These are phyloP conservation scores for Coendou prehensilis DNA, from an alignment of 2,797 vertebrate species.

Conservation along the genomic window DNA sequence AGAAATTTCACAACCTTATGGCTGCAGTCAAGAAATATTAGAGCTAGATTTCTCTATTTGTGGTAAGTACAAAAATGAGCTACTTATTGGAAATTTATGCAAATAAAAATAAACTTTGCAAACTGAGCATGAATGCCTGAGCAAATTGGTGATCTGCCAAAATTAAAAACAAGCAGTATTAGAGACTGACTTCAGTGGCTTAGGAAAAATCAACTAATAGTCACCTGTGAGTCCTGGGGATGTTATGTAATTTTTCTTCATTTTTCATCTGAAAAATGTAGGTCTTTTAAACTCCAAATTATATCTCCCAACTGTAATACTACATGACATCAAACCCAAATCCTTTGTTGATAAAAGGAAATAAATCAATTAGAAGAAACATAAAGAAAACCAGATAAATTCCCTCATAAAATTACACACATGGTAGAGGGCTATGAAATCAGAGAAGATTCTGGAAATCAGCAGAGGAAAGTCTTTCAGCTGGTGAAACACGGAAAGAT, in stretches of 20 bases:
- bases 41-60: not conserved
- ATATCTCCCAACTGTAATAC: not conserved
- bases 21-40: not conserved
- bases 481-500: not conserved
- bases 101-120: not conserved
- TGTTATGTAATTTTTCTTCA: not conserved
- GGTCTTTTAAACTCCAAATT: not conserved
- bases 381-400: not conserved
- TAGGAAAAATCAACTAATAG: not conserved
- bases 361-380: not conserved
- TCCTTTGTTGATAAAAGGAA: not conserved
- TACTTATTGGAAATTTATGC: not conserved
- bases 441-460: not conserved
- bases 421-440: not conserved
- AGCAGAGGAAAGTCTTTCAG: not conserved
- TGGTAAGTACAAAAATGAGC: not conserved
- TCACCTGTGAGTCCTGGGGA: not conserved
- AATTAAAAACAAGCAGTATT: not conserved
- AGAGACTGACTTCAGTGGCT: not conserved
- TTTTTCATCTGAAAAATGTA: not conserved
- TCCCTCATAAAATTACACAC: not conserved
- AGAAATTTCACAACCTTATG: not conserved
- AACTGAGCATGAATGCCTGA: not conserved
- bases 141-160: not conserved
- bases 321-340: not conserved